Base-by-base conservation (phyloP, 2,888 invertebrate species). In the Macropis europaea region DNA sequence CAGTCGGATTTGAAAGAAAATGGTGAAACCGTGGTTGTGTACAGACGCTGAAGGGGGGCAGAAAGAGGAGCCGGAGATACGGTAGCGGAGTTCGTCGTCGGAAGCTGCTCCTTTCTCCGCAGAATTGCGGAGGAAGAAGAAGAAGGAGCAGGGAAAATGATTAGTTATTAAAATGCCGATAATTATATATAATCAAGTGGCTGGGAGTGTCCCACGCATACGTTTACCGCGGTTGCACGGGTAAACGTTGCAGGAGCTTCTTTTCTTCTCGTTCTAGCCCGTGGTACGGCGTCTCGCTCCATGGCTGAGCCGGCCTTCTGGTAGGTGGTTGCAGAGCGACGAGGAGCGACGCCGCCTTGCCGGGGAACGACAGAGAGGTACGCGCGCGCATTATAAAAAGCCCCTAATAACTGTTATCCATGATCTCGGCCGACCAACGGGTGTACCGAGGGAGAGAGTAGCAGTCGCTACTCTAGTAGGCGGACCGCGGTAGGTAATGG, bases 161-260 rank as follows among this genome's bases (percentile, higher is more conserved):
- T 90, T 87, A 90, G 89, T 89, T 89, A 90, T 90, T 89, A 90
- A 90, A 90, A 90, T 90, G 86, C 86, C 87, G 86, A 88, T 90
- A 89, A 90, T 90, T 88, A 89, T 86, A 90, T 90, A 89, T 90
- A 90, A 90, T 90, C 88, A 90, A 86, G 83, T 76, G 75, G 77
- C 78, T 83, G 88, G 90, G 89, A 87, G 89, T 89, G 89, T 89
- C 89, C 84, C 79, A 84, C 82, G 85, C 84, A 87, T 82, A 82
- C 79, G 82, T 63, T 82, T 82, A 81, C 79, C 77, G 76, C 73
- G 75, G 54, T 60, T 81, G 71, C 71, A 76, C 73, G 73, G 68
- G 47, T 67, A 64, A 73, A 64, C 67, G 75, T 63, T 69, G 69
- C 67, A 68, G 66, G 64, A 54, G 52, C 50, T 36, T 22, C 48